phyloP scores from a whole-genome alignment of 35 echinoderm and acorn worm species.

The Amphiura filiformis region DNA sequence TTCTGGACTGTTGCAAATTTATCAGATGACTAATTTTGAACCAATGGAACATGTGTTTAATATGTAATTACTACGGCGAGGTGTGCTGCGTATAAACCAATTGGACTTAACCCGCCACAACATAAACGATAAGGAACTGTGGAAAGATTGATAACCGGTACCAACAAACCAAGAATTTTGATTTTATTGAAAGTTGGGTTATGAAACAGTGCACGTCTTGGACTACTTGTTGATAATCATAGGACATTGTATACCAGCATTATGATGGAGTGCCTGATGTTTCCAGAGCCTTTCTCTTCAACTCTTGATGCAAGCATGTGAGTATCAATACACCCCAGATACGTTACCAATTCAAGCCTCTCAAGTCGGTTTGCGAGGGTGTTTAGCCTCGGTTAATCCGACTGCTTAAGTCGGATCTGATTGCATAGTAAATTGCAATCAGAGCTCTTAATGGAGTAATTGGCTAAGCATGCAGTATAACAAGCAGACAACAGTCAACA shows the following conservation, averaged over 20 bases:
- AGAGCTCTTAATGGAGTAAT: conserved; percentile 11
- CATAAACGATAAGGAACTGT: neutral
- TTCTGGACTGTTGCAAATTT: conserved; percentile 21
- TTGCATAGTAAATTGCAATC: neutral
- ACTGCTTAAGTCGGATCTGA: neutral
- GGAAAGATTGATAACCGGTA: conserved; percentile 13
- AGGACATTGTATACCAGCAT: conserved; percentile 11
- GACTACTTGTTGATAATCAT: conserved; percentile 15
- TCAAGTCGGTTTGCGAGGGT: conserved; percentile 7
- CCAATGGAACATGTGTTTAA: conserved; percentile 36
- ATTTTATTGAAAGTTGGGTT: too few species aligned
- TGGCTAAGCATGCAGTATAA: neutral
- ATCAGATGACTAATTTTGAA: conserved; percentile 51
- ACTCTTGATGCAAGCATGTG: conserved; percentile 38
- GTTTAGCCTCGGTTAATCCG: neutral
- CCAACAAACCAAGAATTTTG: too few species aligned
- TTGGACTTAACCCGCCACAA: conserved; percentile 27
- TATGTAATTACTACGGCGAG: neutral
- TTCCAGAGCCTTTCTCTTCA: conserved; percentile 32
- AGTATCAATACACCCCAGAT: conserved; percentile 16
- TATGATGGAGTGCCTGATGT: conserved; percentile 39
- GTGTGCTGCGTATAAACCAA: conserved; percentile 6
- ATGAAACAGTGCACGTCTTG: too few species aligned
- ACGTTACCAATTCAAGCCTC: conserved; percentile 4
- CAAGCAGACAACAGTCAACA: neutral